Evolutionary conservation across 2,888 invertebrate genomes (phyloP), one percentile per base, ranked within the genome.

Genomic region (Tyria jacobaeae): DNA sequence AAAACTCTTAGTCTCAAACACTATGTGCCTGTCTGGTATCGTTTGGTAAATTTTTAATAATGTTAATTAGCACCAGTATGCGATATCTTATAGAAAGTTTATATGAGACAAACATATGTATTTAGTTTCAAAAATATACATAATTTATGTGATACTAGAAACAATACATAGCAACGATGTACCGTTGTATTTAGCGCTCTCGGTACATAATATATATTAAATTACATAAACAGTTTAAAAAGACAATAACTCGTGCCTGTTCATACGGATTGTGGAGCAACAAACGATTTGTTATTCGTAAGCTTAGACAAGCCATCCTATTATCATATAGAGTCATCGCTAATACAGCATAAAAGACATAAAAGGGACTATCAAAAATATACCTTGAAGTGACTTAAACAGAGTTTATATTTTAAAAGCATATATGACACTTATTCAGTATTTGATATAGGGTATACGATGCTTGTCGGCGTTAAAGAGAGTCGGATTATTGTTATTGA

Each of bases 401-500:
- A 44, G 9, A 60, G 51, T 17, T 48, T 21, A 6, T 53, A 57
- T 35, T 75, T 6, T 24, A 3, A 9, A 54, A 21, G n/a, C 15
- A 39, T 14, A 9, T 34, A 12, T 24, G 9, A 62, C 48, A 60
- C 48, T 66, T 71, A 57, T 10, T 48, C 25, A 27, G 15, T 54
- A 64, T 27, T 68, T 52, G 53, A 41, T 63, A 49, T 57, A 61
- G 64, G 53, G 41, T 47, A 57, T 51, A 41, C 48, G 56, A 49
- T 55, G 64, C 71, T 73, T 72, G 80, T 81, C 80, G 78, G 72
- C 75, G 84, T 82, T 87, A 87, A 86, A 84, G 85, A 86, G 83
- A 84, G 79, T 82, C 82, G 77, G 84, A 86, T 87, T 86, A 84
- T 87, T 84, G 83, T 86, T 86, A 85, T 88, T 88, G 86, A 88